phyloP scores from a whole-genome alignment of 2,888 invertebrate species.

The Notodonta dromedarius region DNA sequence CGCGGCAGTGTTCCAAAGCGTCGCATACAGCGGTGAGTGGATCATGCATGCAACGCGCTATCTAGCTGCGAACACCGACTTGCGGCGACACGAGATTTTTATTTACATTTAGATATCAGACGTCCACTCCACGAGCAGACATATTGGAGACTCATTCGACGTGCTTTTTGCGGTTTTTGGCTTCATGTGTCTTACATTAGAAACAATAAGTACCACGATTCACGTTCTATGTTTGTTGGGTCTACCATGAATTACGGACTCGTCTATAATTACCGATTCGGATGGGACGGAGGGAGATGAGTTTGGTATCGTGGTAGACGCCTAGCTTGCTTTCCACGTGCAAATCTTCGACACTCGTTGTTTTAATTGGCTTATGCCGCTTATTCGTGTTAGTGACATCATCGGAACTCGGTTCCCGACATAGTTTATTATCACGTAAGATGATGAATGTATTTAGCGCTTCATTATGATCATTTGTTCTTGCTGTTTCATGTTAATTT shows the following conservation, averaged over 20 bases:
- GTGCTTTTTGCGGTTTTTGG: constrained; percentile 57
- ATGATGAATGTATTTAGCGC: constrained; percentile 70
- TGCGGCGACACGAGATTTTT: constrained; percentile 1
- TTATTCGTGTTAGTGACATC: constrained; percentile 57
- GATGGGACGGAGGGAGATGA: not conserved
- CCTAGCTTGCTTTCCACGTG: constrained; percentile 48
- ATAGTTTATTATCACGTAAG: constrained; percentile 65
- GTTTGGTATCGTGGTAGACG: constrained; percentile 41
- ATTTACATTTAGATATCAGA: constrained; percentile 36
- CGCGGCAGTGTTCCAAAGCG: constrained; percentile 95
- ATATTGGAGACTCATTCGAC: constrained; percentile 58
- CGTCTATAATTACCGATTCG: not conserved
- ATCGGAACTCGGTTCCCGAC: constrained; percentile 52
- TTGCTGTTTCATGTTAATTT: constrained; percentile 61
- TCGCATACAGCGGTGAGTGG: constrained; percentile 97
- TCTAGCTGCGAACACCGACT: constrained; percentile 40
- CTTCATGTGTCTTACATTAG: constrained; percentile 52
- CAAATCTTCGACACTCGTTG: constrained; percentile 27
- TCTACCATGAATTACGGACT: constrained; percentile 23
- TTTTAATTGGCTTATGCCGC: constrained; percentile 55
- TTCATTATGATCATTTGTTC: constrained; percentile 65
- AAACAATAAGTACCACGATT: constrained; percentile 28
- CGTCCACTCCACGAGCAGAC: constrained; percentile 66
- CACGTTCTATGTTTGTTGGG: constrained; percentile 29
- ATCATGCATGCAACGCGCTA: constrained; percentile 75